Evolutionary conservation across 2,797 vertebrate species (phyloP).

Genomic region (Sebastes ruberrimus): DNA sequence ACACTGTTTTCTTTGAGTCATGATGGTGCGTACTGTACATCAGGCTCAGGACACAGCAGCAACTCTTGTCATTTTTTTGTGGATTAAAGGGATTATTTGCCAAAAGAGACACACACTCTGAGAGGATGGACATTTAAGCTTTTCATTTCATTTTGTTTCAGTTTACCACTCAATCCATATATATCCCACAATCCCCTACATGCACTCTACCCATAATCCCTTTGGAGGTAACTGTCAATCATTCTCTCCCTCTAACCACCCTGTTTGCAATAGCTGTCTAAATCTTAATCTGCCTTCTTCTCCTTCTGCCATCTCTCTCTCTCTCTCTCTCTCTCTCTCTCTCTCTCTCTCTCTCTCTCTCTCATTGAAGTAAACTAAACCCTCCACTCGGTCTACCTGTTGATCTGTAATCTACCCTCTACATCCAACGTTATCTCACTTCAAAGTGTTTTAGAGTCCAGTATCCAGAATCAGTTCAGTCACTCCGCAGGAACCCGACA

Average conservation of each 20-base stretch:
- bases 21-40: not conserved
- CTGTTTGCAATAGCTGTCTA: constrained; percentile 6
- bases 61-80: no score
- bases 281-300: constrained; percentile 31
- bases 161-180: constrained; percentile 20
- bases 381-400: constrained; percentile 3
- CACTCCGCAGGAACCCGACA: not conserved
- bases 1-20: not conserved
- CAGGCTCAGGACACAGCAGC: not conserved
- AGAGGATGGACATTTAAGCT: constrained; percentile 10
- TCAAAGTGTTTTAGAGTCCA: no score
- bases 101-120: not conserved
- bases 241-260: not conserved
- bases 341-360: not conserved
- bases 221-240: constrained; percentile 20
- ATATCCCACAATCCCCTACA: constrained; percentile 24
- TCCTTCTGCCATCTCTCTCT: not conserved
- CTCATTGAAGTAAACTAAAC: constrained; percentile 9
- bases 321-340: not conserved
- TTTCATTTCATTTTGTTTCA: constrained; percentile 31
- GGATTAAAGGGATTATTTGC: not conserved
- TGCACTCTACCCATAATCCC: constrained; percentile 16
- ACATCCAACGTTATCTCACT: not conserved
- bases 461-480: no score
- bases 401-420: constrained; percentile 1